phyloP scores from a whole-genome alignment of 2,888 invertebrate genomes.

The Oligia latruncula region DNA sequence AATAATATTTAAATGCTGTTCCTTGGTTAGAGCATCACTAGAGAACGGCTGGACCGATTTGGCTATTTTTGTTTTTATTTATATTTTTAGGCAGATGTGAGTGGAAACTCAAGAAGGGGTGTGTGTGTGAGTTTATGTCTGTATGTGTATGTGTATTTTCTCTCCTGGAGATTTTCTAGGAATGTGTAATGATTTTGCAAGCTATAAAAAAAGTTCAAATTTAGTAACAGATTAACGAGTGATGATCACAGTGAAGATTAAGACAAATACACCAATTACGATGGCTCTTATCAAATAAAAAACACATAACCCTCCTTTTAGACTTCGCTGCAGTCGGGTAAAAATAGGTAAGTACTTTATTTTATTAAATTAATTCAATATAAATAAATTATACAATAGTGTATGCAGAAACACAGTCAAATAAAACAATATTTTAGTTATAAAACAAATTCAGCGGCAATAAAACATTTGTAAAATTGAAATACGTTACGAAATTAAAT shows the following conservation, averaged over 20 bases:
- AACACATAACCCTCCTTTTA: too few species aligned
- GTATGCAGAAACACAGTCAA: not conserved
- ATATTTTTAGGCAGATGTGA: not conserved
- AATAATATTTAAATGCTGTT: too few species aligned
- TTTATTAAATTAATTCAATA: not conserved
- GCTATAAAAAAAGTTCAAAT: not conserved
- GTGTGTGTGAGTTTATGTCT: not conserved
- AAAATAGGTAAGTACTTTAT: not conserved
- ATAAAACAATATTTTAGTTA: not conserved
- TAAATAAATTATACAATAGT: not conserved
- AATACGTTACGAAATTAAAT: slow-evolving; percentile 15
- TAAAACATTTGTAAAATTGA: slow-evolving; percentile 25
- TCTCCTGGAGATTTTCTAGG: too few species aligned
- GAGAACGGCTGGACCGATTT: not conserved
- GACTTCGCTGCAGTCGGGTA: too few species aligned
- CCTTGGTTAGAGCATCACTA: not conserved
- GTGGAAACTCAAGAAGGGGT: not conserved
- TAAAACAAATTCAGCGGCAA: slow-evolving; percentile 1
- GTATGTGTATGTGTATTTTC: not conserved
- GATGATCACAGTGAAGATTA: too few species aligned
- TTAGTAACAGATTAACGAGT: too few species aligned
- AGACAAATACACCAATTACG: not conserved
- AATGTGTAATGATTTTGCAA: not conserved
- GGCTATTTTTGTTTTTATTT: too few species aligned
- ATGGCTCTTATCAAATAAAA: not conserved